Conservation (phyloP, 2,797 vertebrate species). For the Phoxinus dragarum region DNA sequence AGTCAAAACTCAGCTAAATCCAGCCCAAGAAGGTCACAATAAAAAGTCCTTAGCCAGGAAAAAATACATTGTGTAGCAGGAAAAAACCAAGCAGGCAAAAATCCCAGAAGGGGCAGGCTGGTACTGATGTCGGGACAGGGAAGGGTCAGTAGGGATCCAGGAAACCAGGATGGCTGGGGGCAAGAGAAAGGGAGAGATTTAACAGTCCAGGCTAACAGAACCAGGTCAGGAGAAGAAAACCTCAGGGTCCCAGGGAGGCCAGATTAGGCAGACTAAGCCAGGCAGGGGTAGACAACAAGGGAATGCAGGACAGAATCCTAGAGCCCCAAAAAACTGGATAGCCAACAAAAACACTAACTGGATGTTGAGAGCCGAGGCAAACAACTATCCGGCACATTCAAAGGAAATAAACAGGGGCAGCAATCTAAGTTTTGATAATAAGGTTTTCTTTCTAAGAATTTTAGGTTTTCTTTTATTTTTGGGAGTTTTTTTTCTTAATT, state of each 20-base stretch:
- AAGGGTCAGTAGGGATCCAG: neutral
- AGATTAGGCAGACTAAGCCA: neutral
- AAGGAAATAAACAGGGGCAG: neutral
- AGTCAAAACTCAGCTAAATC: neutral
- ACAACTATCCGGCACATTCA: neutral
- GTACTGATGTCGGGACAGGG: neutral
- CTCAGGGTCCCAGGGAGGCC: neutral
- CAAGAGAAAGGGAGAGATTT: neutral
- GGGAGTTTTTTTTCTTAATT: neutral
- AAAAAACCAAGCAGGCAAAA: neutral
- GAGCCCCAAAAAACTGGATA: neutral
- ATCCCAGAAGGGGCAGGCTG: neutral
- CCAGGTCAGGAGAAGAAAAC: neutral
- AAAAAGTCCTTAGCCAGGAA: neutral
- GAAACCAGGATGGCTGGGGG: neutral
- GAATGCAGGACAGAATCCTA: neutral
- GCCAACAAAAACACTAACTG: neutral
- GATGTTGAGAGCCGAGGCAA: neutral
- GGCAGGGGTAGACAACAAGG: neutral
- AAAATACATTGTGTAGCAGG: neutral
- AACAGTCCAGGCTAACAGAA: neutral
- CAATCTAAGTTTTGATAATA: neutral
- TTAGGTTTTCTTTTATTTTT: neutral
- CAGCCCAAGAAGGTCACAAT: no score
- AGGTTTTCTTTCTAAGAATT: neutral